Conservation (phyloP, 2,797 vertebrate species). For the Diglossa cyanea region DNA sequence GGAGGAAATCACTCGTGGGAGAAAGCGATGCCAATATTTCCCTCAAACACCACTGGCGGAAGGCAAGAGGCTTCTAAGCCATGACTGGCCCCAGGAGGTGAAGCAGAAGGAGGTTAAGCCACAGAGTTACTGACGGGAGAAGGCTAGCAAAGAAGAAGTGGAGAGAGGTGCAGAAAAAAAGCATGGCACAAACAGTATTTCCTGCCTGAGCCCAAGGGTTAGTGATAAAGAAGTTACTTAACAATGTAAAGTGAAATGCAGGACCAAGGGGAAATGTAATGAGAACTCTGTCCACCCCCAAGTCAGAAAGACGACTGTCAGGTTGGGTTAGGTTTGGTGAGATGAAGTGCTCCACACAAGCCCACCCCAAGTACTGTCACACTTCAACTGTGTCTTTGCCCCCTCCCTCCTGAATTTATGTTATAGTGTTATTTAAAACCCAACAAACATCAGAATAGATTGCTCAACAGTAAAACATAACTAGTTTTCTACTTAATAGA, state of each 20-base stretch:
- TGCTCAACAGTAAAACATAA: neutral
- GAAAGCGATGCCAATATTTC: slow-evolving; percentile 77
- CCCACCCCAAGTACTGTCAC: neutral
- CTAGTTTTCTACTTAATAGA: neutral
- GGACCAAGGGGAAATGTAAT: slow-evolving; percentile 3
- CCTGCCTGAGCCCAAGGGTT: slow-evolving; percentile 50
- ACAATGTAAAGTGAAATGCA: slow-evolving; percentile 14
- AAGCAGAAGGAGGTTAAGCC: slow-evolving; percentile 79
- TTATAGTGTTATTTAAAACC: neutral
- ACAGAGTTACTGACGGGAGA: slow-evolving; percentile 76
- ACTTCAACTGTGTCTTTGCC: neutral
- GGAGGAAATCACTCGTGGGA: slow-evolving; percentile 85
- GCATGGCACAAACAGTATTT: slow-evolving; percentile 60
- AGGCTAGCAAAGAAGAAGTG: slow-evolving; percentile 74
- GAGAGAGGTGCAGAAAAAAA: slow-evolving; percentile 70
- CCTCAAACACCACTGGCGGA: slow-evolving; percentile 76
- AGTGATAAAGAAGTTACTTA: slow-evolving; percentile 35
- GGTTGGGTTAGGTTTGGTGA: neutral
- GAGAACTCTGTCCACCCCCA: neutral
- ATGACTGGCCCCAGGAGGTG: slow-evolving; percentile 75
- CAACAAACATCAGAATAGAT: neutral
- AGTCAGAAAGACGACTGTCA: neutral
- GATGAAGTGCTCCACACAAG: neutral
- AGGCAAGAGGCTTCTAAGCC: slow-evolving; percentile 74
- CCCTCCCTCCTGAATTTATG: neutral